Conservation (phyloP, 2,888 invertebrate genomes). For the Hyalella azteca region DNA sequence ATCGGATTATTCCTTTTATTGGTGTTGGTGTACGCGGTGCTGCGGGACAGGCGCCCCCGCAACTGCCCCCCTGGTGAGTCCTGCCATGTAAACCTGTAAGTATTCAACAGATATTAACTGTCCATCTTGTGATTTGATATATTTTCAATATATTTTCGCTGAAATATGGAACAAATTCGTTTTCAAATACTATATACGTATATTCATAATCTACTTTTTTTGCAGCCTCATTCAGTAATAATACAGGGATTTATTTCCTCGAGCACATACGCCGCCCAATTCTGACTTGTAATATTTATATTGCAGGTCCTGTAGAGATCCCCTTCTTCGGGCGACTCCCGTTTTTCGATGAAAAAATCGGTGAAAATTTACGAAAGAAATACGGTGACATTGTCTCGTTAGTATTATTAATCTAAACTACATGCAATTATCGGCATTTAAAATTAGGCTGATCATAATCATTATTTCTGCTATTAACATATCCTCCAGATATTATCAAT, state of each 20-base stretch:
- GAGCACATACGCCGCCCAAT: not conserved
- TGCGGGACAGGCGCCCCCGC: not conserved
- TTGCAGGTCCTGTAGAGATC: not conserved
- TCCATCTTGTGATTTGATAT: not conserved
- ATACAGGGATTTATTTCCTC: not conserved
- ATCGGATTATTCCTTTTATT: not conserved
- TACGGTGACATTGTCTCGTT: constrained; percentile 14
- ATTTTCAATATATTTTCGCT: not conserved
- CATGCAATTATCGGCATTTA: no score
- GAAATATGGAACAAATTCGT: not conserved
- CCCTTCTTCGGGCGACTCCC: not conserved
- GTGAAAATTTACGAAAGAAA: not conserved
- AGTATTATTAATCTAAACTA: no score
- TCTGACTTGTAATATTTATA: not conserved
- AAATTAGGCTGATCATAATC: no score
- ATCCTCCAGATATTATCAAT: no score
- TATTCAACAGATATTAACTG: not conserved
- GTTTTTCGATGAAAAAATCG: not conserved
- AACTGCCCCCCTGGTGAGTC: constrained; percentile 19
- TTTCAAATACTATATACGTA: not conserved
- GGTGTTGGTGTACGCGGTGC: not conserved
- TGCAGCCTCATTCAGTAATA: not conserved
- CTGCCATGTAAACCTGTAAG: not conserved
- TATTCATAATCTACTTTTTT: not conserved
- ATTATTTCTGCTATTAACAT: no score